These are phyloP conservation scores for Quadroppia sp. DNA, from an alignment of 2,888 invertebrate genomes.

Conservation along the genomic window DNA sequence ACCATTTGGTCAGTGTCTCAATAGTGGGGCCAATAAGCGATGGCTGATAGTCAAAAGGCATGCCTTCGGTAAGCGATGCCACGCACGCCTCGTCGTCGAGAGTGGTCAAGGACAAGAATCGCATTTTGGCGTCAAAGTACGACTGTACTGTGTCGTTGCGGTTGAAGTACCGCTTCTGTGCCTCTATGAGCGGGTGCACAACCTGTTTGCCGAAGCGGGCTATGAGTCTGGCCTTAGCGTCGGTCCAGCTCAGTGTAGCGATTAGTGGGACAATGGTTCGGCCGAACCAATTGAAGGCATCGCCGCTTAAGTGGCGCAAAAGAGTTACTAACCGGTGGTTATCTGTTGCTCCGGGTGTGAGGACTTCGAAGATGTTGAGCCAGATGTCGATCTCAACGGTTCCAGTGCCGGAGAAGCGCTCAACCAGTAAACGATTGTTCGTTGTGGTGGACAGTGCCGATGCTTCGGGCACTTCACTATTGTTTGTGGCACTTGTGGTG, in stretches of 20 bases:
- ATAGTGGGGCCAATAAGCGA: neutral
- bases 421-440: too few species aligned
- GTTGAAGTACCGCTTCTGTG: neutral
- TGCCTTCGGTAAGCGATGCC: constrained; percentile 9
- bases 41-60: neutral
- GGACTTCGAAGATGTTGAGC: constrained; percentile 1
- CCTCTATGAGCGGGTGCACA: neutral
- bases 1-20: neutral
- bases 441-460: too few species aligned
- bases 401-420: neutral
- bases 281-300: constrained; percentile 10
- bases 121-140: constrained; percentile 22
- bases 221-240: neutral
- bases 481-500: too few species aligned
- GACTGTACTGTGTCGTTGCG: neutral
- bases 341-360: neutral
- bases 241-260: neutral
- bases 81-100: neutral
- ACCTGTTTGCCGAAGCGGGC: constrained; percentile 12
- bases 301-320: neutral
- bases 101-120: neutral
- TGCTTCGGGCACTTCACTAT: too few species aligned
- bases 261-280: neutral
- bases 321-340: neutral
- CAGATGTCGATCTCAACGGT: neutral